Conservation (phyloP, 2,113 vertebrate species). For the Poeciliopsis occidentalis region DNA sequence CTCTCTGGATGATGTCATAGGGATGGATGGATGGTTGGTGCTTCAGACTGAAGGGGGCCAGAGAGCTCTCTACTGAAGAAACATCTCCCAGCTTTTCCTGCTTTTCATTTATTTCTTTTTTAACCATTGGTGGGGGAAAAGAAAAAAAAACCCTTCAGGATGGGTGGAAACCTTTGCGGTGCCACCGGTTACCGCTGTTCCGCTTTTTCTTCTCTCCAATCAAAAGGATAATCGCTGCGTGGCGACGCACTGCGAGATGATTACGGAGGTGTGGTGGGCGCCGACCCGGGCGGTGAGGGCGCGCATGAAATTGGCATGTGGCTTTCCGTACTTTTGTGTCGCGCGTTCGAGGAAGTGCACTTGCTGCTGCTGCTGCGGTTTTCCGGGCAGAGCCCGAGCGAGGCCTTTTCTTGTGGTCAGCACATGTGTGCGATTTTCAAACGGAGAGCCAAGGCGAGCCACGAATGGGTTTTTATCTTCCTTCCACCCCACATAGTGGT, state of each 20-base stretch:
- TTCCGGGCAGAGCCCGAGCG: constrained; percentile 75
- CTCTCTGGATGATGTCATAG: constrained; percentile 46
- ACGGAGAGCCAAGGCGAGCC: constrained; percentile 67
- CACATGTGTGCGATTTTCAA: constrained; percentile 80
- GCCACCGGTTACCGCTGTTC: constrained; percentile 35
- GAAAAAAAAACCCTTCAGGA: constrained; percentile 3
- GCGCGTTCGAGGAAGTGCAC: constrained; percentile 66
- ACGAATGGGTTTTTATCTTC: constrained; percentile 51
- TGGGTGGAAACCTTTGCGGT: constrained; percentile 34
- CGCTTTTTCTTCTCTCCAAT: constrained; percentile 35
- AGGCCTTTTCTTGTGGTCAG: constrained; percentile 82
- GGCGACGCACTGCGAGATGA: constrained; percentile 51
- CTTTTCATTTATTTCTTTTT: too few species aligned
- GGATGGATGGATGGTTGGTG: constrained; percentile 48
- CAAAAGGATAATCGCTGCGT: constrained; percentile 24
- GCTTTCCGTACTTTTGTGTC: constrained; percentile 48
- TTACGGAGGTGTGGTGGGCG: constrained; percentile 54
- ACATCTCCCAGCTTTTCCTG: constrained; percentile 44
- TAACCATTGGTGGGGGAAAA: constrained; percentile 30
- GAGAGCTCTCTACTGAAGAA: constrained; percentile 42
- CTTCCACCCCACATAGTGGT: constrained; percentile 24
- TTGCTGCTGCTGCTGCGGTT: constrained; percentile 66
- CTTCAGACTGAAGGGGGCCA: constrained; percentile 12
- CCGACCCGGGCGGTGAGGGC: constrained; percentile 36
- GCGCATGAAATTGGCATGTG: constrained; percentile 43